These are phyloP conservation scores for Bombycilla garrulus DNA, from an alignment of 2,113 vertebrate genomes.

Conservation along the genomic window DNA sequence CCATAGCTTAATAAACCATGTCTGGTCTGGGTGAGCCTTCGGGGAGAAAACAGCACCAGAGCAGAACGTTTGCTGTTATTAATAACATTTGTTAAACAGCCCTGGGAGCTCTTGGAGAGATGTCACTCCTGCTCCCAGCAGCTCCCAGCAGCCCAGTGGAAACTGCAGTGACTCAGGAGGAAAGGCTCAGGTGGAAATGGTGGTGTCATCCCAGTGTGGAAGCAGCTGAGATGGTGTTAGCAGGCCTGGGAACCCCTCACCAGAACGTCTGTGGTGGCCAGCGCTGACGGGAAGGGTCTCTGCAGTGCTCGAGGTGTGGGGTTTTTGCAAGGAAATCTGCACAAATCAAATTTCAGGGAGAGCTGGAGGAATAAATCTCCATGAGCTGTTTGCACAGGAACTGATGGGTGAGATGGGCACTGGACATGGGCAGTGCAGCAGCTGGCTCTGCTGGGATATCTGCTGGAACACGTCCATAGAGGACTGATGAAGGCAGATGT, in stretches of 20 bases:
- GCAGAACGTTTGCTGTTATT: background rate
- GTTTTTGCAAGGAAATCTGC: background rate
- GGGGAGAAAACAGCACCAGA: background rate
- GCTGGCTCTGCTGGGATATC: background rate
- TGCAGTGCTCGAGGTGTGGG: background rate
- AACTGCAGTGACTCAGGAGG: background rate
- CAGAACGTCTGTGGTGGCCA: background rate
- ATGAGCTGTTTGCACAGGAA: background rate
- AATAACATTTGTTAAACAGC: background rate
- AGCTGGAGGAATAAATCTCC: background rate
- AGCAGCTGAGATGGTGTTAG: background rate
- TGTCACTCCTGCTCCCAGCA: constrained; percentile 2
- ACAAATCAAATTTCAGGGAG: background rate
- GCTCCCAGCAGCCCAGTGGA: background rate
- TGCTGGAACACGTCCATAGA: background rate
- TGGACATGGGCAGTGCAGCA: background rate
- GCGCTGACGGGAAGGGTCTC: background rate
- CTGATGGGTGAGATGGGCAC: background rate
- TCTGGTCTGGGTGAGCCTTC: background rate
- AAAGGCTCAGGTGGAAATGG: too few species aligned
- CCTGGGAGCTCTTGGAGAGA: constrained; percentile 25
- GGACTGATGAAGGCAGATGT: background rate
- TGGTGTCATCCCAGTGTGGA: background rate
- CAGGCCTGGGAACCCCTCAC: background rate
- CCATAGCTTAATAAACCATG: background rate